Percentiles rank a stretch among this genome's conserved stretches.
Conservation (phyloP, 2,113 vertebrate species). For the Eptatretus burgeri region DNA sequence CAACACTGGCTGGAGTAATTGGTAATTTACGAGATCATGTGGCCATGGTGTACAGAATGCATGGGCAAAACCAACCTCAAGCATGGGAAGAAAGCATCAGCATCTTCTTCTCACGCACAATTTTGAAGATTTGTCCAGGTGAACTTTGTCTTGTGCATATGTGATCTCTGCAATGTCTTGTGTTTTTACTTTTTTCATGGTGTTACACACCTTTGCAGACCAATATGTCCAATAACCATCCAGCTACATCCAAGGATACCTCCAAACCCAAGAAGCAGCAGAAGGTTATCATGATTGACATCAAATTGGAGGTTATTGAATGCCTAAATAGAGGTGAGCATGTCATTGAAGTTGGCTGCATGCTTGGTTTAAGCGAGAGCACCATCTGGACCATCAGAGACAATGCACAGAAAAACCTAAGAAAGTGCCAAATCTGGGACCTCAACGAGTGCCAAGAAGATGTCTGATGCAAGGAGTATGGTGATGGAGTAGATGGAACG, state of each 20-base stretch:
- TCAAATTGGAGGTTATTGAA: no score
- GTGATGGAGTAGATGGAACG: slow-evolving; percentile 3
- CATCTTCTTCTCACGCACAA: neutral
- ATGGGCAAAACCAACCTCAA: neutral
- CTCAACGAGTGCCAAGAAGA: neutral
- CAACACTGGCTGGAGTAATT: no score
- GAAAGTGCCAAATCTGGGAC: slow-evolving; percentile 2
- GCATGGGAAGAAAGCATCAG: neutral
- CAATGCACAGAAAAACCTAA: neutral
- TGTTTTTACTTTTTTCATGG: no score
- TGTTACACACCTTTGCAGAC: neutral
- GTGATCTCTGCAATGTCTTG: no score
- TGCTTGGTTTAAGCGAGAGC: slow-evolving; percentile 3
- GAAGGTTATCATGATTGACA: no score
- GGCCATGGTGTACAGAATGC: no score
- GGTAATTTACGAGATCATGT: no score
- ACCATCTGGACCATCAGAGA: slow-evolving; percentile 1
- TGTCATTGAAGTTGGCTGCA: neutral
- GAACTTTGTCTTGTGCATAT: neutral
- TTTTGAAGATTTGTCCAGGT: neutral
- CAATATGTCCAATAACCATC: neutral
- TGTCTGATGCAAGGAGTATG: slow-evolving; percentile 3
- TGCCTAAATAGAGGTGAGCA: neutral
- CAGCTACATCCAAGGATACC: slow-evolving; percentile 3
- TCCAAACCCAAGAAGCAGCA: neutral